Base-by-base conservation (phyloP, 2,797 vertebrate species). In the Poeciliopsis turneri region DNA sequence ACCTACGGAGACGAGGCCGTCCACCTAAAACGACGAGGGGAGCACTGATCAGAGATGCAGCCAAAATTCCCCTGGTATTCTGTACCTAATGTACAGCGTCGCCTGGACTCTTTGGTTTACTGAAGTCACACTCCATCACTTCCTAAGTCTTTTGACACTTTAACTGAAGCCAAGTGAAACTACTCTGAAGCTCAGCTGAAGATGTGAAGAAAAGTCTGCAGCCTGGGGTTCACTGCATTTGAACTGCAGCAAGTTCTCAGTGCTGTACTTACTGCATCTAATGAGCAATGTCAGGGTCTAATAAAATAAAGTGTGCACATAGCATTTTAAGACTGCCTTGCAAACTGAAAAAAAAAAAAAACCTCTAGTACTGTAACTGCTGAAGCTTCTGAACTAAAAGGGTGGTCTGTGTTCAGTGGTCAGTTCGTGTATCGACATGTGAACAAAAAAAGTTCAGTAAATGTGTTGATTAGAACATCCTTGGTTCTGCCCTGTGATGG, bases 251-350 rank as follows among this genome's bases (percentile, higher is more conserved):
- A 87, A 85, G 74, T 84, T 49, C 69, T 69, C 16, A 81, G 41
- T 72, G 83, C 84, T 86, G 89, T 88, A 84, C 68, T 28, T n/a
- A 74, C 72, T 30, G 61, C 72, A 80, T 80, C 28, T 81, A 74
- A 90, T 71, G 61, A 84, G 72, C 79, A 84, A 86, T 80, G 49
- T 64, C 68, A 78, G 78, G 47, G 51, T 15, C 45, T 59, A 39
- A 71, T 83, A 71, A 55, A n/a, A 45, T 43, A 74, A 72, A 46
- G n/a, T 72, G 45, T 28, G 70, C 45, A 72, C 45, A 72, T 47
- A 46, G 25, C 45, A 72, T 28, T 72, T 72, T 46, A 72, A 47
- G 36, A 25, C 36, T 41, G 20, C 64, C 64, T 68, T 41, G 36
- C 39, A 68, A 68, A 41, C 64, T 41, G 20, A 68, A 66, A 39